Evolutionary conservation across 2,888 invertebrate genomes (phyloP).

Genomic region (Miltochrista miniata): DNA sequence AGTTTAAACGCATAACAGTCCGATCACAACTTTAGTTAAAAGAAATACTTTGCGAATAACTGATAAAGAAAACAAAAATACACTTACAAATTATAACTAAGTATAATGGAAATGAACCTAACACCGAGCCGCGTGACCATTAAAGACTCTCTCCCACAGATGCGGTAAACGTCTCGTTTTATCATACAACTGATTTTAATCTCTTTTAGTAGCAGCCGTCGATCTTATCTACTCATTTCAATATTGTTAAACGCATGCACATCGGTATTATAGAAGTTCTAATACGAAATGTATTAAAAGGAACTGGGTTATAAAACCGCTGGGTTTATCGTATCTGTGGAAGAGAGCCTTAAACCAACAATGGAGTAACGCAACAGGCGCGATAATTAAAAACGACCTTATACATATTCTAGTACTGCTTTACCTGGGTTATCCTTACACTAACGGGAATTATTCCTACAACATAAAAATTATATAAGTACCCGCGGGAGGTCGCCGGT

Average conservation of each 20-base stretch:
- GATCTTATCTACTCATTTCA: no score
- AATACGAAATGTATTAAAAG: no score
- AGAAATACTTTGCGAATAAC: conserved; percentile 20
- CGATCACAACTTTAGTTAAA: conserved; percentile 21
- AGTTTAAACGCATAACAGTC: conserved; percentile 16
- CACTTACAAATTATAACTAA: conserved; percentile 36
- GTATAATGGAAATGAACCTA: conserved; percentile 38
- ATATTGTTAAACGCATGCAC: no score
- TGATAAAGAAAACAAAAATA: conserved; percentile 29
- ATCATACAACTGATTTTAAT: no score
- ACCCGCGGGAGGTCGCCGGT: conserved; percentile 47
- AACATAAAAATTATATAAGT: conserved; percentile 67
- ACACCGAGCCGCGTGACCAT: conserved; percentile 37
- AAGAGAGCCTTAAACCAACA: conserved; percentile 16
- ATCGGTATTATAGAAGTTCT: no score
- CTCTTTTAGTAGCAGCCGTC: no score
- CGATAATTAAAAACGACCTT: conserved; percentile 56
- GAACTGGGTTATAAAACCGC: no score
- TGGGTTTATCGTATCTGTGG: no score
- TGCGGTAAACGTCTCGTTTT: no score
- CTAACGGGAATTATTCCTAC: conserved; percentile 75
- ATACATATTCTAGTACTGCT: conserved; percentile 55
- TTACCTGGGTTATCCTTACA: conserved; percentile 67
- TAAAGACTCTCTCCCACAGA: no score
- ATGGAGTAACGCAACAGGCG: conserved; percentile 40